A percentile compares a stretch with the other conserved stretches of the same genome.
Evolutionary conservation across 2,888 invertebrate genomes (phyloP).

Genomic region (Lottia scabra): DNA sequence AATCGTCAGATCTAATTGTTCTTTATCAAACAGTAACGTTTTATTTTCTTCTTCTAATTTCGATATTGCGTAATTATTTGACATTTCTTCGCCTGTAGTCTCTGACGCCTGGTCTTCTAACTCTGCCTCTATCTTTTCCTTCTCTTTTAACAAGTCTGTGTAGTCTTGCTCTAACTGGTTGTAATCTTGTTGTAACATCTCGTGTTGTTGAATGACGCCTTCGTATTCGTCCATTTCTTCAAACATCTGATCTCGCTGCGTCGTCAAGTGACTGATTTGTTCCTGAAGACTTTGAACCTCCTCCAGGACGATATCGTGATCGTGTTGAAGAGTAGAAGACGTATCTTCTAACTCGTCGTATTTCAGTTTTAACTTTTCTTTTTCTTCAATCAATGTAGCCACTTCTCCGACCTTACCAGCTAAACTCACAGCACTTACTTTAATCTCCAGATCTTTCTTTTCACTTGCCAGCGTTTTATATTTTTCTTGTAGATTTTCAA

Average conservation of each 20-base stretch:
- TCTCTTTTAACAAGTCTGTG: constrained; percentile 52
- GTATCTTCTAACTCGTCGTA: constrained; percentile 43
- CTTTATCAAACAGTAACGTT: constrained; percentile 45
- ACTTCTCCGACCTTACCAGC: constrained; percentile 56
- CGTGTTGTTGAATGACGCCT: constrained; percentile 46
- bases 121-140: constrained; percentile 55
- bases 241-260: constrained; percentile 37
- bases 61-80: constrained; percentile 28
- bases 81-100: constrained; percentile 37
- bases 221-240: constrained; percentile 53
- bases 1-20: constrained; percentile 51
- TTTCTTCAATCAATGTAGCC: constrained; percentile 51
- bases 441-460: constrained; percentile 51
- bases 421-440: constrained; percentile 40
- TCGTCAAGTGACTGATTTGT: constrained; percentile 19
- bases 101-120: constrained; percentile 34
- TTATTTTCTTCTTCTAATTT: constrained; percentile 45
- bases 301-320: constrained; percentile 56
- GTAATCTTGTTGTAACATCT: constrained; percentile 54
- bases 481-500: constrained; percentile 57
- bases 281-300: constrained; percentile 59
- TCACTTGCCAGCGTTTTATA: constrained; percentile 42
- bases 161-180: constrained; percentile 55
- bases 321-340: constrained; percentile 42
- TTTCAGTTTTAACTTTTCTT: constrained; percentile 42